These are phyloP conservation scores for Nephrotoma guestfalica DNA, from an alignment of 2,888 invertebrate genomes.

Conservation along the genomic window DNA sequence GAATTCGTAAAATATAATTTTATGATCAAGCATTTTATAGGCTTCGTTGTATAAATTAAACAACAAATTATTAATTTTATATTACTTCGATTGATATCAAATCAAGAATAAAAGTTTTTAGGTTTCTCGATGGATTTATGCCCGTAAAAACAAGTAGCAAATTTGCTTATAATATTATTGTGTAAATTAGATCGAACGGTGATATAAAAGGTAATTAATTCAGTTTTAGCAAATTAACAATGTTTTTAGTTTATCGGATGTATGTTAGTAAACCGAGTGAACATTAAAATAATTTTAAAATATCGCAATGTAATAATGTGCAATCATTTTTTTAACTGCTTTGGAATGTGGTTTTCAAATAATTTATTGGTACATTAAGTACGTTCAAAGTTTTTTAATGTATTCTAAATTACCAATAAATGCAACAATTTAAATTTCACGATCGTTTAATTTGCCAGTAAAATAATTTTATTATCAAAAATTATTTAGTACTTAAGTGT, in stretches of 20 bases:
- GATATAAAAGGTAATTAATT: neutral
- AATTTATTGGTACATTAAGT: neutral
- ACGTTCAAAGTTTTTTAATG: neutral
- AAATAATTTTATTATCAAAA: neutral
- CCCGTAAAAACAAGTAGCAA: neutral
- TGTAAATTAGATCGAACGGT: neutral
- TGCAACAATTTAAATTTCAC: neutral
- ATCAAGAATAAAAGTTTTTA: neutral
- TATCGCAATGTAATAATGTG: neutral
- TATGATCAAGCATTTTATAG: neutral
- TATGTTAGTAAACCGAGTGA: too few species aligned
- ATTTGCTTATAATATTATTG: neutral
- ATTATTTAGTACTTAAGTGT: neutral
- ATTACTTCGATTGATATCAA: neutral
- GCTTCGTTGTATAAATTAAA: neutral
- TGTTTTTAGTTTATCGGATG: too few species aligned
- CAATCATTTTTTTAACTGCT: neutral
- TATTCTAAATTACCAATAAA: neutral
- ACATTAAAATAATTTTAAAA: too few species aligned
- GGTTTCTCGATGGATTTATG: neutral
- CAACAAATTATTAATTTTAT: neutral
- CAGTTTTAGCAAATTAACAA: neutral
- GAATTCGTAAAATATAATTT: neutral
- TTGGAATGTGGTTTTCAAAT: neutral
- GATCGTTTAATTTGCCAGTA: neutral